A percentile compares a stretch with the other conserved stretches of the same genome.
Evolutionary conservation across 2,888 invertebrate genomes (phyloP).

Genomic region (Philhelius pedissequus): DNA sequence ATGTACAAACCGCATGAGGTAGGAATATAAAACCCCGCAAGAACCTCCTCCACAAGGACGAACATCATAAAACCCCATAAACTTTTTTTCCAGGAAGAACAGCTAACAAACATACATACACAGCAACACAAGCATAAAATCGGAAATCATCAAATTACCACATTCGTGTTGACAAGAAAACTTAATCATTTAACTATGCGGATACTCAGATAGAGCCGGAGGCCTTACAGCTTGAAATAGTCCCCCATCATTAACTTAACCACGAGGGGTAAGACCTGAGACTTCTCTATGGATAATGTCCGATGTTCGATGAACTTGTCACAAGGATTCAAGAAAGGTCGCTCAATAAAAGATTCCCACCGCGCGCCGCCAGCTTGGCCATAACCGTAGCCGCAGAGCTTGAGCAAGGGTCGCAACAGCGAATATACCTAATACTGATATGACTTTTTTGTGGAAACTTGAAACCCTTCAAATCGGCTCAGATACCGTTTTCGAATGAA

Average conservation of each 20-base stretch:
- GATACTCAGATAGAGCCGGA: background rate
- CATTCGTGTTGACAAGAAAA: conserved; percentile 61
- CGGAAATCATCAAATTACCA: conserved; percentile 63
- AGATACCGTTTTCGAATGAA: conserved; percentile 46
- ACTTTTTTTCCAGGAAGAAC: conserved; percentile 55
- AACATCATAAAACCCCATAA: conserved; percentile 51
- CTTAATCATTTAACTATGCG: conserved; percentile 51
- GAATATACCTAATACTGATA: too few species aligned
- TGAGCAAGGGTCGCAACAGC: too few species aligned
- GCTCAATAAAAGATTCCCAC: conserved; percentile 42
- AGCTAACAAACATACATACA: background rate
- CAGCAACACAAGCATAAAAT: conserved; percentile 3
- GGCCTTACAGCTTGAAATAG: conserved; percentile 10
- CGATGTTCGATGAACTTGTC: conserved; percentile 55
- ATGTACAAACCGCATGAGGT: conserved; percentile 14
- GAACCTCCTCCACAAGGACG: conserved; percentile 21
- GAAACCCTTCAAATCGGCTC: conserved; percentile 36
- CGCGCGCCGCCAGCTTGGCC: background rate
- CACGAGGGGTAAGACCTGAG: background rate
- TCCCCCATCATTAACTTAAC: background rate
- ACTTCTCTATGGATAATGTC: background rate
- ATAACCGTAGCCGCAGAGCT: background rate
- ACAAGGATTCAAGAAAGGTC: conserved; percentile 35
- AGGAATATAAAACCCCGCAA: background rate
- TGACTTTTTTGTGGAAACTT: conserved; percentile 44